Base-by-base conservation (phyloP, 2,113 vertebrate genomes). In the Spea multiplicata region DNA sequence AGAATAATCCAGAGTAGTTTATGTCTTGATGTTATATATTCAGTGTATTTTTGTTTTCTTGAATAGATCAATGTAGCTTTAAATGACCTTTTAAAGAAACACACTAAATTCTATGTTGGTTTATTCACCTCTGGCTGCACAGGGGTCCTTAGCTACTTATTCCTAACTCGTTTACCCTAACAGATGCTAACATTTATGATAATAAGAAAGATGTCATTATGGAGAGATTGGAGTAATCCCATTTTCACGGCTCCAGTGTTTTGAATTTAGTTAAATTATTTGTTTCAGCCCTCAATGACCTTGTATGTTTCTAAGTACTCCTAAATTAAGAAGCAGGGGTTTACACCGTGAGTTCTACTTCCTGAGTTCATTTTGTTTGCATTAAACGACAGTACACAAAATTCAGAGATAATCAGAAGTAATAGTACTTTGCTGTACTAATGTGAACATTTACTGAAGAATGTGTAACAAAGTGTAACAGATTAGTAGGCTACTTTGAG, bases 31-130 rank as follows among this genome's bases (percentile, higher is more conserved):
- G 52, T 75, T 5, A 44, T 9, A 4, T 8, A 44, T 68, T 57
- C 5, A 6, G 3, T 44, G 49, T 45, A 49, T n/a, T 0, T 6
- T 47, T 73, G 17, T 73, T 74, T 74, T 64, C 3, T 67, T 50
- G 8, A 46, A 57, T 17, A 6, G 44, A 57, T 30, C 65, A 76
- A 45, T 16, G 3, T 30, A 66, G 12, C 45, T 57, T 17, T 57
- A 67, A 65, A 75, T 74, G 72, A 74, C 72, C 72, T 74, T 64
- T 55, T 66, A 57, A 57, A 68, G 65, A 68, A 67, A 45, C 44
- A 55, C 30, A 67, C 67, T 45, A 30, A 1, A 30, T 30, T 49
- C 5, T 4, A 8, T 17, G 17, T 62, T 75, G 44, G 3, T 76
- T 76, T 67, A 47, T 66, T 65, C 65, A 66, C 62, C 73, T 75